phyloP scores from a whole-genome alignment of 2,797 vertebrate species.

The Eulemur coronatus region DNA sequence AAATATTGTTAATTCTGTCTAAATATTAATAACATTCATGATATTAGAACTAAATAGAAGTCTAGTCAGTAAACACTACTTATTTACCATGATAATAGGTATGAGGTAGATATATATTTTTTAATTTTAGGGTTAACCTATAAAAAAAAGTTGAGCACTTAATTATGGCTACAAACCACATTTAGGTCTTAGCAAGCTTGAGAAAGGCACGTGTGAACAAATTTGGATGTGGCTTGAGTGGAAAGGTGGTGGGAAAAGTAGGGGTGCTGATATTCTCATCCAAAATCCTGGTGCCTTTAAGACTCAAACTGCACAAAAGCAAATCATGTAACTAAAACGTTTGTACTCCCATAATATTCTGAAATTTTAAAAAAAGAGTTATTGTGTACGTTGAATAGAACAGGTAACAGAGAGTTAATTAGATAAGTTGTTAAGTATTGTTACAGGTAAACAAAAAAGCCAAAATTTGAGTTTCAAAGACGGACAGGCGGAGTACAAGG shows the following conservation, averaged over 20 bases:
- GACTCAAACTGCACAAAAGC: too few species aligned
- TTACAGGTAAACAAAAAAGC: not conserved
- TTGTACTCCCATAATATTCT: too few species aligned
- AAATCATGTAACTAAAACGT: too few species aligned
- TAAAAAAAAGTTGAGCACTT: not conserved
- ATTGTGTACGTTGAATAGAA: not conserved
- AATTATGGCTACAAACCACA: not conserved
- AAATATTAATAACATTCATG: too few species aligned
- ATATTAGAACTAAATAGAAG: too few species aligned
- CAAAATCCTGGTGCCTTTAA: not conserved
- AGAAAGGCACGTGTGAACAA: not conserved
- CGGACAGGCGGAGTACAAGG: too few species aligned
- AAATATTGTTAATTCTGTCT: not conserved
- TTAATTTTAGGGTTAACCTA: not conserved
- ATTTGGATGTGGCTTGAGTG: not conserved
- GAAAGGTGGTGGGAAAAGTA: not conserved
- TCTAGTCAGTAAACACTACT: too few species aligned
- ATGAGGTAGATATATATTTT: not conserved
- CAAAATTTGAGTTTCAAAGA: not conserved
- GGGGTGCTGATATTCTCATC: not conserved
- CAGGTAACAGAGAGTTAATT: not conserved
- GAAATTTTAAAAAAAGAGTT: not conserved
- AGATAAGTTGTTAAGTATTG: not conserved
- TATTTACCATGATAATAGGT: too few species aligned
- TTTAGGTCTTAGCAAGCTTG: not conserved